These are phyloP conservation scores for Hesperia comma DNA, from an alignment of 2,888 invertebrate genomes.

Conservation along the genomic window DNA sequence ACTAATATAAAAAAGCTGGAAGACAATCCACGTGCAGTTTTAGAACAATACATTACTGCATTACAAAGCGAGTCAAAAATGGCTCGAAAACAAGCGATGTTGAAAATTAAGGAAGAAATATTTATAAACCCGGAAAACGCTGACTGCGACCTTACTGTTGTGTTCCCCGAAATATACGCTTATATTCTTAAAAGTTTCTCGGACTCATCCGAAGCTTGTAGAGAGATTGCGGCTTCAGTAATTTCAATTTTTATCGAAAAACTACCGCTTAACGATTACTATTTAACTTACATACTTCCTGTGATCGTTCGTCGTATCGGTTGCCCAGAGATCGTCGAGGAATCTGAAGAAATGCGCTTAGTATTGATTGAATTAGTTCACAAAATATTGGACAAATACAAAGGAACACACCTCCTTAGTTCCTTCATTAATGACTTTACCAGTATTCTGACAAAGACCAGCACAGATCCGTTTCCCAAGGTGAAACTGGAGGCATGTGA, in stretches of 20 bases:
- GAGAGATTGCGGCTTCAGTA: conserved; percentile 83
- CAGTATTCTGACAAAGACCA: conserved; percentile 87
- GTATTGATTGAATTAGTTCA: conserved; percentile 87
- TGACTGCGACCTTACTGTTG: conserved; percentile 63
- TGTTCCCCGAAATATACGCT: conserved; percentile 71
- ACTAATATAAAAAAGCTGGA: conserved; percentile 56
- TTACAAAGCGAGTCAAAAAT: conserved; percentile 86
- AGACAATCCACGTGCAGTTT: conserved; percentile 62
- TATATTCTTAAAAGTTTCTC: conserved; percentile 72
- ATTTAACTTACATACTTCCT: conserved; percentile 90
- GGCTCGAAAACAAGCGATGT: conserved; percentile 81
- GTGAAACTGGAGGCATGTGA: conserved; percentile 91
- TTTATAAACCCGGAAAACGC: conserved; percentile 66
- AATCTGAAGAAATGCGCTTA: conserved; percentile 92
- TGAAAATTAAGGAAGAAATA: conserved; percentile 80
- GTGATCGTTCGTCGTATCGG: conserved; percentile 91
- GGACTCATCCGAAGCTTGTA: conserved; percentile 86
- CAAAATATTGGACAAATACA: conserved; percentile 86
- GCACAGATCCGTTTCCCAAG: conserved; percentile 90
- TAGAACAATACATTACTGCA: conserved; percentile 65
- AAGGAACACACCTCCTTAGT: conserved; percentile 82
- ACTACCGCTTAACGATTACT: conserved; percentile 87
- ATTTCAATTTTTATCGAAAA: conserved; percentile 82
- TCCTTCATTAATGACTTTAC: conserved; percentile 91
- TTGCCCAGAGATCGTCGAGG: conserved; percentile 87